Conservation (phyloP, 2,888 invertebrate genomes). For the Boloria euphrosyne region DNA sequence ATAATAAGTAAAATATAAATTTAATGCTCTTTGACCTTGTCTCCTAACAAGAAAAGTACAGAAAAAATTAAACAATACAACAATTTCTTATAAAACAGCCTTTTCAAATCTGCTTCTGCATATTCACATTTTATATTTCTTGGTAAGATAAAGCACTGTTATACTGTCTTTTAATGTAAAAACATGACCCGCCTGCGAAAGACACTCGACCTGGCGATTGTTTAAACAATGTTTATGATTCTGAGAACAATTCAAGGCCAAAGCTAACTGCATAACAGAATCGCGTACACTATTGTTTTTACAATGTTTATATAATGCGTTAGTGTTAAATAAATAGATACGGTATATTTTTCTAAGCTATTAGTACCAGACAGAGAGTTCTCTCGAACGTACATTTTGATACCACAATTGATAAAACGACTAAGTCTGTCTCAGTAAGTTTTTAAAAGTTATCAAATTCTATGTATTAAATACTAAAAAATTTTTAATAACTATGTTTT, state of each 20-base stretch:
- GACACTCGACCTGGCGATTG: constrained; percentile 11
- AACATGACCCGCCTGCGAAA: constrained; percentile 14
- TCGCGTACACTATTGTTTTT: constrained; percentile 30
- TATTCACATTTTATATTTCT: constrained; percentile 3
- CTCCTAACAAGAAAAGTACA: too few relatives aligned
- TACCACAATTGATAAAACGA: too few relatives aligned
- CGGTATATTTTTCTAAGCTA: not conserved
- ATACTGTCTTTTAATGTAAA: constrained; percentile 11
- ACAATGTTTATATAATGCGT: constrained; percentile 16
- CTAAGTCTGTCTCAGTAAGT: too few relatives aligned
- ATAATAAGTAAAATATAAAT: too few relatives aligned
- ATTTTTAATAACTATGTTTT: too few relatives aligned
- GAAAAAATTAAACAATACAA: too few relatives aligned
- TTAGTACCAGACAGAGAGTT: not conserved
- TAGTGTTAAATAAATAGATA: not conserved
- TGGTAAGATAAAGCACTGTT: constrained; percentile 3
- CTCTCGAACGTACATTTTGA: too few relatives aligned
- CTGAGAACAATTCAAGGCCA: constrained; percentile 65
- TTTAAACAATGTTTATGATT: constrained; percentile 18
- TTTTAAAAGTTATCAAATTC: too few relatives aligned
- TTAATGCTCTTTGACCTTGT: too few relatives aligned
- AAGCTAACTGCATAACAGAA: constrained; percentile 47
- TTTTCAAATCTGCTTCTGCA: constrained; percentile 1
- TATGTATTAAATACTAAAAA: too few relatives aligned
- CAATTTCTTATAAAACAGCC: too few relatives aligned